phyloP scores from a whole-genome alignment of 1,140 invertebrate genomes.

The Atta colombica region DNA sequence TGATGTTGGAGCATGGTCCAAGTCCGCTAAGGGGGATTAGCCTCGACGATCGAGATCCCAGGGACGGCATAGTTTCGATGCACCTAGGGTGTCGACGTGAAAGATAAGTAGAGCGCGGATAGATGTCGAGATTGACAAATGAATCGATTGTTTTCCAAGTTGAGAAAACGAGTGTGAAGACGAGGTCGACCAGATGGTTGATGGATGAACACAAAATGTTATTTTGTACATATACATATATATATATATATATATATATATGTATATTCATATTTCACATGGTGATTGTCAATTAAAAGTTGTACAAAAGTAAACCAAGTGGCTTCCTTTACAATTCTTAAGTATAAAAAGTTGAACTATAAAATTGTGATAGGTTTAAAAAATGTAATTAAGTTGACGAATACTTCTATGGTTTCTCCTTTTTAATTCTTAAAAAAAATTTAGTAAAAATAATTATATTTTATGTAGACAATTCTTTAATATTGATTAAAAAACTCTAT shows the following conservation, averaged over 20 bases:
- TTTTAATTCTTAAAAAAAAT: not conserved
- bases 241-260: too few relatives aligned
- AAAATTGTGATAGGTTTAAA: not conserved
- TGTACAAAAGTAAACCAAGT: not conserved
- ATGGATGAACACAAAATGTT: conserved; percentile 15
- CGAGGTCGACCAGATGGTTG: not conserved
- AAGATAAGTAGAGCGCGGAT: conserved; percentile 54
- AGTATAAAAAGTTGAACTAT: not conserved
- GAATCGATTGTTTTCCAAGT: conserved; percentile 61
- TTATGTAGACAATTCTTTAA: conserved; percentile 5
- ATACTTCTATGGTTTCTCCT: not conserved
- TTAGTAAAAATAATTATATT: not conserved
- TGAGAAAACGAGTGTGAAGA: not conserved
- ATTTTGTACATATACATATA: not conserved
- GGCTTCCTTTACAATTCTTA: not conserved
- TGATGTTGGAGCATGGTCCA: conserved; percentile 63
- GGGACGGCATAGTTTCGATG: conserved; percentile 45
- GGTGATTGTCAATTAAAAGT: not conserved
- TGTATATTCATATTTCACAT: not conserved
- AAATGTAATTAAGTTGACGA: not conserved
- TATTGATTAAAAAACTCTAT: not conserved
- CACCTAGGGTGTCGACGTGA: conserved; percentile 3
- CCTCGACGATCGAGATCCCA: conserved; percentile 46
- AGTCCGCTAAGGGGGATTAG: conserved; percentile 57
- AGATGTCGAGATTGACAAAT: conserved; percentile 56